Conservation (phyloP, 2,888 invertebrate genomes). For the Andrena camellia region DNA sequence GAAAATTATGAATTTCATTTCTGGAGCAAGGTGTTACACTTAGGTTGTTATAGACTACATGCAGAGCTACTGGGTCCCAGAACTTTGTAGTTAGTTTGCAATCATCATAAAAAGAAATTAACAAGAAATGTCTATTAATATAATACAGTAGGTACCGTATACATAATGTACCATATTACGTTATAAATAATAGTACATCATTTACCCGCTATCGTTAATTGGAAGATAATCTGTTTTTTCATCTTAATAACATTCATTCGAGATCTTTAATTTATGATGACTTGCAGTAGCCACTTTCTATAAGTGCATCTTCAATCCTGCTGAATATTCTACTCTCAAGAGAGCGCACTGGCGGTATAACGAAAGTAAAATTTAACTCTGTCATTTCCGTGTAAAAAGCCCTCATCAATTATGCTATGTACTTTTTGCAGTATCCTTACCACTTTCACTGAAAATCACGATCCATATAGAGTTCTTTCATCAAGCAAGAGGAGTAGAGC, state of each 20-base stretch:
- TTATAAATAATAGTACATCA: background rate
- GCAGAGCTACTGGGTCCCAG: too few species aligned
- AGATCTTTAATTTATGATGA: background rate
- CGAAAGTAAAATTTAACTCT: slow-evolving; percentile 11
- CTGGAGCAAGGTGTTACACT: too few species aligned
- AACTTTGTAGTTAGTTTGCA: too few species aligned
- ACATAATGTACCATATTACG: background rate
- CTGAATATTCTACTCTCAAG: background rate
- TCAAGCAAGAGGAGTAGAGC: background rate
- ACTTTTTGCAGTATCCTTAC: background rate
- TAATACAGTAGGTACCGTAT: too few species aligned
- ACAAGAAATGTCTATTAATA: too few species aligned
- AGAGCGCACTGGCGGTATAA: too few species aligned
- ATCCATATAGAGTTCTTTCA: background rate
- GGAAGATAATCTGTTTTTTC: background rate
- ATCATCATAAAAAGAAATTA: too few species aligned
- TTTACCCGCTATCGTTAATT: background rate
- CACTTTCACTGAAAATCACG: slow-evolving; percentile 11
- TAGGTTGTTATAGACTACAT: too few species aligned
- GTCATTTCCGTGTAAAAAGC: slow-evolving; percentile 16
- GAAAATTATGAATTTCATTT: too few species aligned
- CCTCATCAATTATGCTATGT: background rate
- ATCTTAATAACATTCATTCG: background rate
- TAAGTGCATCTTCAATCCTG: background rate
- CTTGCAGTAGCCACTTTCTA: slow-evolving; percentile 2